Percentiles rank a stretch among this genome's conserved stretches.
Evolutionary conservation across 2,113 vertebrate genomes (phyloP).

Genomic region (Sarotherodon lohbergeri): DNA sequence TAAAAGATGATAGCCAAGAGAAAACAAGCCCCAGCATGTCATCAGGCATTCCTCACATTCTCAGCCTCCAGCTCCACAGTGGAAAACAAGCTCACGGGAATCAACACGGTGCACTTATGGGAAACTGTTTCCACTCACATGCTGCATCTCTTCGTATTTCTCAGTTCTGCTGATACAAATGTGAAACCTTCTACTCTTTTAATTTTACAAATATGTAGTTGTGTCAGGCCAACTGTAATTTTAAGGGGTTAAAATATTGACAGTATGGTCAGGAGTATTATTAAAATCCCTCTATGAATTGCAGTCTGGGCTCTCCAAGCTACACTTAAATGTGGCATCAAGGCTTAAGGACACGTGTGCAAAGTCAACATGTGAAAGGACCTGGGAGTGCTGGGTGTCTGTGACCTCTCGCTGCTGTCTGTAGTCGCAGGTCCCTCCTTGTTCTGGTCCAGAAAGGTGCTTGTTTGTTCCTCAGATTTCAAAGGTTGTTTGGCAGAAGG

Average conservation of each 20-base stretch:
- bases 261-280: background rate
- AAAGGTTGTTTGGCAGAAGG: constrained; percentile 69
- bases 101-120: background rate
- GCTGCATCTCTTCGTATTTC: background rate
- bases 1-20: constrained; percentile 14
- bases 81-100: background rate
- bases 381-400: constrained; percentile 75
- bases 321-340: background rate
- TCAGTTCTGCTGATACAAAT: background rate
- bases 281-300: background rate
- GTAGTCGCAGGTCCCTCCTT: constrained; percentile 60
- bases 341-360: background rate
- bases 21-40: constrained; percentile 44
- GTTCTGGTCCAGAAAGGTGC: constrained; percentile 49
- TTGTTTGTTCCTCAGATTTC: constrained; percentile 69
- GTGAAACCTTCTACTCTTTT: background rate
- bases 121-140: background rate
- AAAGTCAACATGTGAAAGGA: constrained; percentile 1
- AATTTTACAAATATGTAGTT: background rate
- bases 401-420: constrained; percentile 70
- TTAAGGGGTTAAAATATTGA: background rate
- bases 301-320: background rate
- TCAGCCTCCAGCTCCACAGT: background rate
- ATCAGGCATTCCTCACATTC: constrained; percentile 50
- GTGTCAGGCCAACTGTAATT: background rate